These are phyloP conservation scores for Brevimyrus niger DNA, from an alignment of 2,113 vertebrate species.

Conservation along the genomic window DNA sequence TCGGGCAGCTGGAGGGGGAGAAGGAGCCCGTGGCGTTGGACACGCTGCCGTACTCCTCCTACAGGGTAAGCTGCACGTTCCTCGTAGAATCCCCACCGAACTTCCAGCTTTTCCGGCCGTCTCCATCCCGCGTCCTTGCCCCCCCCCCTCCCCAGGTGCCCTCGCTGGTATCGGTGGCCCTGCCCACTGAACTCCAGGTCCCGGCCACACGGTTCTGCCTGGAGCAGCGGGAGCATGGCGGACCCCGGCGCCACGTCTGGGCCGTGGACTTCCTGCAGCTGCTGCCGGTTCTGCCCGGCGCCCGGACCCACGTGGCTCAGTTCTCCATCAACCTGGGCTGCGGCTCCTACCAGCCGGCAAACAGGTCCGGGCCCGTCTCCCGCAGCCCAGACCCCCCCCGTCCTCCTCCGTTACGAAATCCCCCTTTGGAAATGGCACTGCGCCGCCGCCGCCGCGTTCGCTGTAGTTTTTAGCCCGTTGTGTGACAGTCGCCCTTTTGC, in stretches of 20 bases:
- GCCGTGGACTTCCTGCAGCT: constrained; percentile 89
- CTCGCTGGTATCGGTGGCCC: constrained; percentile 77
- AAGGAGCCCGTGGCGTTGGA: constrained; percentile 77
- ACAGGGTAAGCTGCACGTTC: constrained; percentile 66
- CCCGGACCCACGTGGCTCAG: constrained; percentile 84
- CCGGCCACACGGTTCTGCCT: constrained; percentile 86
- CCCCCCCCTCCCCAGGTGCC: constrained; percentile 61
- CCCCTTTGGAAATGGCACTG: not conserved
- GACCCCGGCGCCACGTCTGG: constrained; percentile 78
- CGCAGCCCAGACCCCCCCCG: not conserved
- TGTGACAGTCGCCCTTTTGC: not conserved
- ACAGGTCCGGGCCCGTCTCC: constrained; percentile 68
- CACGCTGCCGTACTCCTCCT: constrained; percentile 78
- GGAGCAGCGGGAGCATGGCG: constrained; percentile 82
- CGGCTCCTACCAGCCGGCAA: constrained; percentile 87
- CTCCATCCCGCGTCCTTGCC: not conserved
- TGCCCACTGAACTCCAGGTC: constrained; percentile 84
- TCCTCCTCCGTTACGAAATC: not conserved
- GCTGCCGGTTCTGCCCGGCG: constrained; percentile 79
- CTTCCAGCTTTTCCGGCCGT: not conserved
- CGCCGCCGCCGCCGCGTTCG: too few species aligned
- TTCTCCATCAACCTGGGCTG: constrained; percentile 97
- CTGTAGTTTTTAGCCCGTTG: not conserved
- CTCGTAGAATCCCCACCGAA: not conserved
- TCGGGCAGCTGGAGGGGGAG: constrained; percentile 75